Percentiles rank a stretch among this genome's conserved stretches.
phyloP scores from a whole-genome alignment of 2,113 vertebrate genomes.

The Puntigrus tetrazona region DNA sequence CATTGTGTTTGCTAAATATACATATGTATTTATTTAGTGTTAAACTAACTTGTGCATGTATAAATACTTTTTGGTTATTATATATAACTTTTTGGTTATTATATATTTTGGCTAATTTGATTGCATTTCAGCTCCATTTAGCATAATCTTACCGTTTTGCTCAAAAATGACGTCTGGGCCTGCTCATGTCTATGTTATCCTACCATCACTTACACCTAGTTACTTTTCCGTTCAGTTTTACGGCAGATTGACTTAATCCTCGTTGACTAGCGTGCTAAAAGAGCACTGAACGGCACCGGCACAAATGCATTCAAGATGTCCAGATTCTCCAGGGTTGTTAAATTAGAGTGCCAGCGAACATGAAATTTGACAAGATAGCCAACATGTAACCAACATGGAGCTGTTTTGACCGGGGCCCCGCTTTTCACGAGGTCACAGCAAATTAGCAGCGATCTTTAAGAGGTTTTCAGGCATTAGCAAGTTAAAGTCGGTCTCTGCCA shows the following conservation, averaged over 20 bases:
- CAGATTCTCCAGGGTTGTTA: conserved; percentile 11
- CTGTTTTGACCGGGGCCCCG: conserved; percentile 4
- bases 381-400: conserved; percentile 23
- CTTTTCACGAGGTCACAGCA: conserved; percentile 50
- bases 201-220: conserved; percentile 8
- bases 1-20: neutral
- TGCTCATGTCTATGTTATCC: neutral
- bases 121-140: neutral
- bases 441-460: conserved; percentile 50
- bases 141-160: neutral
- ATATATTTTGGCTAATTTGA: neutral
- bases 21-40: neutral
- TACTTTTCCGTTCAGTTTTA: conserved; percentile 3
- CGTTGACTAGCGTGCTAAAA: conserved; percentile 1
- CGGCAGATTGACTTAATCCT: neutral
- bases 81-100: neutral
- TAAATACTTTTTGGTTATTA: neutral
- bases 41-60: neutral
- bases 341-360: conserved; percentile 31
- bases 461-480: conserved; percentile 43
- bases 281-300: conserved; percentile 6
- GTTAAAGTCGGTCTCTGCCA: neutral
- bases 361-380: conserved; percentile 33
- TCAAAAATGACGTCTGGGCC: neutral
- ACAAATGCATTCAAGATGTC: conserved; percentile 43